phyloP scores from a whole-genome alignment of 2,797 vertebrate genomes.

The Helicolenus hilgendorfi region DNA sequence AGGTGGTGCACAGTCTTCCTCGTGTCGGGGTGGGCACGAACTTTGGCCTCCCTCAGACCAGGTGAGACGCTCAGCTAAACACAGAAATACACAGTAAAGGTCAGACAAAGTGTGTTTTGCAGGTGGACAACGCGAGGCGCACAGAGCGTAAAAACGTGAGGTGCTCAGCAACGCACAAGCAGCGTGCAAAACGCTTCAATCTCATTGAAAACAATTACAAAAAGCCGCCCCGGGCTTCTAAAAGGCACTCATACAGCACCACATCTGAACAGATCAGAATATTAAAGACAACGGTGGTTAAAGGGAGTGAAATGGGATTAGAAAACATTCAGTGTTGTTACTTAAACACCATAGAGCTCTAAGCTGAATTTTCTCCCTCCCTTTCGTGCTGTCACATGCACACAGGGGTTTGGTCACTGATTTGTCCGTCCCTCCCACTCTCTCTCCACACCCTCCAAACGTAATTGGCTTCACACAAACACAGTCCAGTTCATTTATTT shows the following conservation, averaged over 20 bases:
- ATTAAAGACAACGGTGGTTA: not conserved
- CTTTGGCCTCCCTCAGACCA: conserved; percentile 97
- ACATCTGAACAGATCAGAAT: not conserved
- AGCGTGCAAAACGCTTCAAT: no score
- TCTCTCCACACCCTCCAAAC: conserved; percentile 30
- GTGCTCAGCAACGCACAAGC: no score
- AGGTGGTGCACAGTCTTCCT: conserved; percentile 96
- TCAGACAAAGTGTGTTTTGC: no score
- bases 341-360: not conserved
- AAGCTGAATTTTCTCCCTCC: not conserved
- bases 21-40: conserved; percentile 97
- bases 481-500: conserved; percentile 85
- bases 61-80: conserved; percentile 82
- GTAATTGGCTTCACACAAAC: conserved; percentile 88
- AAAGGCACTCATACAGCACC: not conserved
- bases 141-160: no score
- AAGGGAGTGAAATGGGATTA: not conserved
- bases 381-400: conserved; percentile 5
- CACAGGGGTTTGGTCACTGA: conserved; percentile 18
- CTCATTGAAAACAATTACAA: no score
- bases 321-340: not conserved
- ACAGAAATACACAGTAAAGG: not conserved
- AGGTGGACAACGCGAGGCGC: no score
- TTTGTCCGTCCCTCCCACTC: conserved; percentile 24
- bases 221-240: no score